Conservation (phyloP, 2,888 invertebrate species). For the Temnothorax rugatulus region DNA sequence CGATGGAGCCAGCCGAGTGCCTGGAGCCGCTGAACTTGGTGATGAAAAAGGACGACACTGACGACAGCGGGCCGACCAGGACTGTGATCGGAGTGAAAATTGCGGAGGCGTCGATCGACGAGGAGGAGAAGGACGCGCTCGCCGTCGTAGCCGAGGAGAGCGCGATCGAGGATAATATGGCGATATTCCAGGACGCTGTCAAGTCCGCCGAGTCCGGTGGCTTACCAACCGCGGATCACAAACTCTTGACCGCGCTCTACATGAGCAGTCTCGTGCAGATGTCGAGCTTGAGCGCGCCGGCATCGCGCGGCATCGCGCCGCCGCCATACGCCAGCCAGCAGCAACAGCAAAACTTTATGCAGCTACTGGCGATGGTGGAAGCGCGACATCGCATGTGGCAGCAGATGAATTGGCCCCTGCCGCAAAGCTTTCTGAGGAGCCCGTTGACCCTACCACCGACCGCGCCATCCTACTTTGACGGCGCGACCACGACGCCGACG, state of each 20-base stretch:
- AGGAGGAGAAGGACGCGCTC: slow-evolving; percentile 70
- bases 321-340: slow-evolving; percentile 70
- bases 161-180: slow-evolving; percentile 80
- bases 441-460: slow-evolving; percentile 76
- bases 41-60: slow-evolving; percentile 85
- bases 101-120: slow-evolving; percentile 74
- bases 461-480: slow-evolving; percentile 76
- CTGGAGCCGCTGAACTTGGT: slow-evolving; percentile 88
- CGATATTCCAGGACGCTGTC: slow-evolving; percentile 81
- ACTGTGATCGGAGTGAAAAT: slow-evolving; percentile 64
- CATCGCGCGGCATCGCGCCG: slow-evolving; percentile 69
- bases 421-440: slow-evolving; percentile 81
- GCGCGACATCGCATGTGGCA: slow-evolving; percentile 84
- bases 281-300: slow-evolving; percentile 80
- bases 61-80: slow-evolving; percentile 64
- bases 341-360: slow-evolving; percentile 82
- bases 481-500: slow-evolving; percentile 63
- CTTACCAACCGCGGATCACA: slow-evolving; percentile 83
- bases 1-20: slow-evolving; percentile 85
- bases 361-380: slow-evolving; percentile 83
- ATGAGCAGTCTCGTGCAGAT: slow-evolving; percentile 85
- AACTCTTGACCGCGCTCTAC: slow-evolving; percentile 85
- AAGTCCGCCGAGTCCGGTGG: slow-evolving; percentile 77
- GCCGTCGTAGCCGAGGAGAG: slow-evolving; percentile 58
- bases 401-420: slow-evolving; percentile 83